These are phyloP conservation scores for Cheiracanthium punctorium DNA, from an alignment of 2,888 invertebrate genomes.

Conservation along the genomic window DNA sequence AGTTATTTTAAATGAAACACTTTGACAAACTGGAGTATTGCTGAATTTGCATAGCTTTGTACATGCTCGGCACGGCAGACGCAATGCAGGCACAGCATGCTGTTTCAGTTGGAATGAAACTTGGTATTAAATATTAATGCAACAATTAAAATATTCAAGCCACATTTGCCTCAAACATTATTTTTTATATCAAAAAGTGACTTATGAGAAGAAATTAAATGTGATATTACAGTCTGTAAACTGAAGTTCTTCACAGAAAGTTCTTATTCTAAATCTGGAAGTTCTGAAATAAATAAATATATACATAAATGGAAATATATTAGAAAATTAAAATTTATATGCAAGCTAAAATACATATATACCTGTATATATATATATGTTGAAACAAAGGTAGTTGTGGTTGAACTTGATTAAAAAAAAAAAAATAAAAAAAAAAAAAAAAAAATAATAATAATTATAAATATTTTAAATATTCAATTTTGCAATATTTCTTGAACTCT, in stretches of 20 bases:
- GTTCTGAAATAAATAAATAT: constrained; percentile 32
- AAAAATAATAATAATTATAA: too few species aligned
- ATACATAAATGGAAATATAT: background rate
- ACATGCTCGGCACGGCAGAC: constrained; percentile 63
- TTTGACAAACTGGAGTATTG: constrained; percentile 20
- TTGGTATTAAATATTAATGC: constrained; percentile 35
- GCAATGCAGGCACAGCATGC: constrained; percentile 53
- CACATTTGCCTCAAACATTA: constrained; percentile 45
- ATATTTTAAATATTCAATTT: too few species aligned
- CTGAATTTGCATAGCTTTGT: constrained; percentile 48
- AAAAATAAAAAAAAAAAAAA: too few species aligned
- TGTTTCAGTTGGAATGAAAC: constrained; percentile 51
- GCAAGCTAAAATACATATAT: background rate
- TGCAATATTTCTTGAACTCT: too few species aligned
- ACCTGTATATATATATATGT: too few species aligned
- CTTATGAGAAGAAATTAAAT: constrained; percentile 62
- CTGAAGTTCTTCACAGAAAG: constrained; percentile 41
- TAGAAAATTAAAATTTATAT: background rate
- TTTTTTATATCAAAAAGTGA: constrained; percentile 64
- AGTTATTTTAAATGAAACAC: background rate
- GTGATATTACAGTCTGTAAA: constrained; percentile 68
- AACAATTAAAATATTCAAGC: constrained; percentile 49
- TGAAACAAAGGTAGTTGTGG: too few species aligned
- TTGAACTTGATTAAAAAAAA: too few species aligned
- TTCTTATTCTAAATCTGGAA: constrained; percentile 61